Percentiles rank a stretch among this genome's conserved stretches.
Conservation (phyloP, 2,113 vertebrate genomes). For the Pipra filicauda region DNA sequence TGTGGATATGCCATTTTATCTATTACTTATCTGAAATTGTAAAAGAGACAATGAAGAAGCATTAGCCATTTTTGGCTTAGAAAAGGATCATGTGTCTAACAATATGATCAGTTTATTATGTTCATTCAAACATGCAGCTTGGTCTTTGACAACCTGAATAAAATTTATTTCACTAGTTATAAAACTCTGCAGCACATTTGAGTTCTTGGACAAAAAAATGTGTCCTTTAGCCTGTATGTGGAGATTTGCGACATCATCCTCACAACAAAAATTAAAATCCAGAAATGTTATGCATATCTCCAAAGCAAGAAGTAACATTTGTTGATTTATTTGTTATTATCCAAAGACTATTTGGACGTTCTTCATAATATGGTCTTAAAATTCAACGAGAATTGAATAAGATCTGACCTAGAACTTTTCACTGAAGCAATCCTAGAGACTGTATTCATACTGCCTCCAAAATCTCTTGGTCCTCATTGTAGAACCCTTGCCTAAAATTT, state of each 20-base stretch:
- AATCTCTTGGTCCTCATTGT: neutral
- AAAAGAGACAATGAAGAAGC: neutral
- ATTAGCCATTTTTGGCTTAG: neutral
- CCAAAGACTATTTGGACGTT: neutral
- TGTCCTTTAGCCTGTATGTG: neutral
- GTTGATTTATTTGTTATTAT: neutral
- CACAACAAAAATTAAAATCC: neutral
- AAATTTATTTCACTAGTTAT: neutral
- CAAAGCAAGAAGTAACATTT: neutral
- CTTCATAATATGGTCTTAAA: neutral
- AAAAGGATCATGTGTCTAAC: neutral
- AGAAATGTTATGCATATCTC: neutral
- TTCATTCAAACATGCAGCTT: neutral
- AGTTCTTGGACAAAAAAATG: neutral
- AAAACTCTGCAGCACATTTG: neutral
- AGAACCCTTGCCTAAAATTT: neutral
- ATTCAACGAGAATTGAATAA: neutral
- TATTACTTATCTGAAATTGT: neutral
- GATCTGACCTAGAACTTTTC: neutral
- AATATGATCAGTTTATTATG: neutral
- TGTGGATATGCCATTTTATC: neutral
- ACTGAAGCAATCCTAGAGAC: neutral
- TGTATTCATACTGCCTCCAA: neutral
- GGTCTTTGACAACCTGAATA: neutral
- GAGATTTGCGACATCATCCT: neutral